Evolutionary conservation across 2,888 invertebrate species (phyloP), one percentile per base, ranked within the genome.

Genomic region (Cheilosia pagana): DNA sequence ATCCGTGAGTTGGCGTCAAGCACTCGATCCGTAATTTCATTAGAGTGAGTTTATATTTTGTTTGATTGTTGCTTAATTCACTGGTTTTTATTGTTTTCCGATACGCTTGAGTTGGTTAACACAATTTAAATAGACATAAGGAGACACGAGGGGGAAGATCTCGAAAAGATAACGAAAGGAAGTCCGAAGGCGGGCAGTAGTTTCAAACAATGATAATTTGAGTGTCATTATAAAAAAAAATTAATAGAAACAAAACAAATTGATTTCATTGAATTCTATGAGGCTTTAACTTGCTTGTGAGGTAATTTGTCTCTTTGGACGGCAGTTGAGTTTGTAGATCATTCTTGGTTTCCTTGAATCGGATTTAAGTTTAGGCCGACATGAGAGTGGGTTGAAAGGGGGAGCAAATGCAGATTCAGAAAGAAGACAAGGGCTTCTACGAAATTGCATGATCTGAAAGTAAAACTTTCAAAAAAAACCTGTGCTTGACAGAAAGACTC

Each of bases 1-100:
- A 85, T 76, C 70, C 63, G 60, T 63, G 85, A 85, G 85, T 85
- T 85, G 85, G 85, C 85, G 85, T 85, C 79, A 79, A 85, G 79
- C 79, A 81, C 79, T 71, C 85, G 75, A 67, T 79, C 71, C 79
- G 75, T 86, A 81, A 81, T 82, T 82, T 86, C 77, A 72, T 81
- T 86, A 81, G 81, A 72, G 63, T 55, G 72, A 72, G 63, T 77
- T 81, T 71, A 74, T 86, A 81, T 81, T 77, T 50, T 77, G 75
- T 81, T 72, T 77, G 77, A 72, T 81, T 86, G 86, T 81, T 86
- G 86, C 76, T 81, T 79, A 76, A 85, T 74, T 77, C 78, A 77
- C 55, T 78, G 86, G n/a, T 77, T 74, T 74, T 74, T 74, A 81
- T 82, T 78, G 77, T 78, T 71, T 78, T 75, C 63, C 53, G 86